These are phyloP conservation scores for Meloidogyne exigua DNA, from an alignment of 1,140 invertebrate species.

Conservation along the genomic window DNA sequence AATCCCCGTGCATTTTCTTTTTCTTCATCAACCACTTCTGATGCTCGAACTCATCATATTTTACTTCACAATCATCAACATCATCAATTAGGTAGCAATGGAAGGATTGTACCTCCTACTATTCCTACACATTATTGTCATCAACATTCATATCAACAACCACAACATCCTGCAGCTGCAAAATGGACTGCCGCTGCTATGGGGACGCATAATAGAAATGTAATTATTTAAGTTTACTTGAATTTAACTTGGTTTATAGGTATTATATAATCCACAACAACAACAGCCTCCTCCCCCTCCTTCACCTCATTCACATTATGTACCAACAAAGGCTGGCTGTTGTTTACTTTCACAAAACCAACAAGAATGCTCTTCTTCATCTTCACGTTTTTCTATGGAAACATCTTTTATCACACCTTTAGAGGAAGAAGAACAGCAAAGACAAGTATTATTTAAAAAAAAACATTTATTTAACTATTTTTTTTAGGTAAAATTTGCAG, in stretches of 20 bases:
- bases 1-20: conserved; percentile 31
- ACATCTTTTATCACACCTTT: conserved; percentile 26
- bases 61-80: neutral
- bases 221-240: neutral
- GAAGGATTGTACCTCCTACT: neutral
- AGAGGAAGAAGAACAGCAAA: conserved; percentile 24
- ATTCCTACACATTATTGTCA: neutral
- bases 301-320: neutral
- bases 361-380: conserved; percentile 21
- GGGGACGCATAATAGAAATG: conserved; percentile 5
- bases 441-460: neutral
- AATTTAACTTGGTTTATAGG: neutral
- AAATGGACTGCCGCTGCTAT: neutral
- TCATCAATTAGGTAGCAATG: neutral
- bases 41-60: neutral
- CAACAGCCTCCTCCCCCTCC: neutral
- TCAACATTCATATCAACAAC: conserved; percentile 1
- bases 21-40: conserved; percentile 13
- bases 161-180: neutral
- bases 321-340: neutral
- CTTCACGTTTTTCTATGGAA: conserved; percentile 28
- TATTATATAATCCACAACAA: neutral
- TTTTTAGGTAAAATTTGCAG: conserved; percentile 17
- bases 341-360: neutral
- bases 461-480: neutral